These are phyloP conservation scores for Channa argus DNA, from an alignment of 2,113 vertebrate species.

Conservation along the genomic window DNA sequence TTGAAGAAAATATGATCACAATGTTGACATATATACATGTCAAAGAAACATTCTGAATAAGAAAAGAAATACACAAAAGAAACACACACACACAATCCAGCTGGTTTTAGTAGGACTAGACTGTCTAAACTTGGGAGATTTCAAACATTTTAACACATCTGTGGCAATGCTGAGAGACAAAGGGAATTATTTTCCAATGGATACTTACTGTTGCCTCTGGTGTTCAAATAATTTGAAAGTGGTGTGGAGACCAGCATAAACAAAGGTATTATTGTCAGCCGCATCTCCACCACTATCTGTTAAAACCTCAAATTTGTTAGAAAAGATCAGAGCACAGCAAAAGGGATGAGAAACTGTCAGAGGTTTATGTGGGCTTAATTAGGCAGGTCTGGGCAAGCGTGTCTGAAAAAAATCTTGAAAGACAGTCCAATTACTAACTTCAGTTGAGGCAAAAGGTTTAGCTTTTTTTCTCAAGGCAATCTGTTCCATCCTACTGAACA, in stretches of 20 bases:
- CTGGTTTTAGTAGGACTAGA: slow-evolving; percentile 4
- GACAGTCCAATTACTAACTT: slow-evolving; percentile 60
- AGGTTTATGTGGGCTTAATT: slow-evolving; percentile 59
- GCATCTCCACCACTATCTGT: slow-evolving; percentile 11
- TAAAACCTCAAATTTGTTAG: slow-evolving; percentile 39
- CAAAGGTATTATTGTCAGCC: slow-evolving; percentile 48
- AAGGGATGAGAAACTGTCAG: slow-evolving; percentile 53
- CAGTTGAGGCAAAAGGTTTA: slow-evolving; percentile 28
- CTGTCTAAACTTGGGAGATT: too few relatives aligned
- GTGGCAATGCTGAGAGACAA: slow-evolving; percentile 7
- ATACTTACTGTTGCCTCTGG: slow-evolving; percentile 20
- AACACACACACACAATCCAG: not conserved
- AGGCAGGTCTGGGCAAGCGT: slow-evolving; percentile 46
- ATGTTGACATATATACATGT: slow-evolving; percentile 3
- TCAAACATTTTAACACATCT: not conserved
- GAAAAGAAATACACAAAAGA: not conserved
- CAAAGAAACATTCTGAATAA: slow-evolving; percentile 19
- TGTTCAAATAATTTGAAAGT: slow-evolving; percentile 46
- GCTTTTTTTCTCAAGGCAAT: slow-evolving; percentile 21
- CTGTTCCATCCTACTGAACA: slow-evolving; percentile 29
- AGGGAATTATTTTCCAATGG: slow-evolving; percentile 37
- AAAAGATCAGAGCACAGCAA: slow-evolving; percentile 30
- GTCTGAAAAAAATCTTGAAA: slow-evolving; percentile 46
- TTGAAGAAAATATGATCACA: not conserved
- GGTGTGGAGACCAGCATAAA: slow-evolving; percentile 36